phyloP scores from a whole-genome alignment of 2,888 invertebrate species.

The Hylaea fasciaria region DNA sequence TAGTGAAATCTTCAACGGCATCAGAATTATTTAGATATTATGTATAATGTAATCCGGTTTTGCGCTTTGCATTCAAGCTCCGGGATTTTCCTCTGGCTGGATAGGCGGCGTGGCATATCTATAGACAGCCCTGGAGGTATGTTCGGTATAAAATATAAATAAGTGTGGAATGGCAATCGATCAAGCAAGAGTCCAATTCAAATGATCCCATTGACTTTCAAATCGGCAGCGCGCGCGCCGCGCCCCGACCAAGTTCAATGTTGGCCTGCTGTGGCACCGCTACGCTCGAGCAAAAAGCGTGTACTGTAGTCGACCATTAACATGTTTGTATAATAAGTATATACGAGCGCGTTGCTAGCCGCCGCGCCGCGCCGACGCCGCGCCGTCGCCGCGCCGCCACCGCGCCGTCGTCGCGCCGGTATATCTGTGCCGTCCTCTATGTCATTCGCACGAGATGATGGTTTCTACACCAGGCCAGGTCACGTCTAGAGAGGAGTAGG shows the following conservation, averaged over 20 bases:
- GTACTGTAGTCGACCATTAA: conserved; percentile 22
- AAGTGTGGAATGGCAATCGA: conserved; percentile 18
- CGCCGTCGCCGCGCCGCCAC: neutral
- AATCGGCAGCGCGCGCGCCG: conserved; percentile 27
- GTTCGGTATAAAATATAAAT: conserved; percentile 3
- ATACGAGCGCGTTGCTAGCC: conserved; percentile 12
- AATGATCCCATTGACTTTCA: conserved; percentile 44
- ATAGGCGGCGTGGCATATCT: too few relatives aligned
- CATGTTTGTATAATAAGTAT: conserved; percentile 34
- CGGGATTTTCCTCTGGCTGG: conserved; percentile 1
- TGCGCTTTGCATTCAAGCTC: neutral
- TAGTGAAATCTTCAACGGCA: neutral
- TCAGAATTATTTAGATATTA: too few relatives aligned
- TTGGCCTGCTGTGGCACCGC: conserved; percentile 3
- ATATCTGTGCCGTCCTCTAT: too few relatives aligned
- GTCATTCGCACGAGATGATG: too few relatives aligned
- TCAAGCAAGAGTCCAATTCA: conserved; percentile 27
- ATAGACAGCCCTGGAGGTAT: conserved; percentile 1
- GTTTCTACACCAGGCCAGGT: too few relatives aligned
- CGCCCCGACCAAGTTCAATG: conserved; percentile 39
- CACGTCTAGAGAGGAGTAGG: too few relatives aligned
- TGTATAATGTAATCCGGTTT: too few relatives aligned
- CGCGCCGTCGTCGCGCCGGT: too few relatives aligned
- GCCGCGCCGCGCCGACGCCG: conserved; percentile 1
- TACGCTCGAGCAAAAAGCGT: conserved; percentile 4